A percentile compares a stretch with the other conserved stretches of the same genome.
Conservation (phyloP, 2,888 invertebrate species). For the Incurvaria masculella region DNA sequence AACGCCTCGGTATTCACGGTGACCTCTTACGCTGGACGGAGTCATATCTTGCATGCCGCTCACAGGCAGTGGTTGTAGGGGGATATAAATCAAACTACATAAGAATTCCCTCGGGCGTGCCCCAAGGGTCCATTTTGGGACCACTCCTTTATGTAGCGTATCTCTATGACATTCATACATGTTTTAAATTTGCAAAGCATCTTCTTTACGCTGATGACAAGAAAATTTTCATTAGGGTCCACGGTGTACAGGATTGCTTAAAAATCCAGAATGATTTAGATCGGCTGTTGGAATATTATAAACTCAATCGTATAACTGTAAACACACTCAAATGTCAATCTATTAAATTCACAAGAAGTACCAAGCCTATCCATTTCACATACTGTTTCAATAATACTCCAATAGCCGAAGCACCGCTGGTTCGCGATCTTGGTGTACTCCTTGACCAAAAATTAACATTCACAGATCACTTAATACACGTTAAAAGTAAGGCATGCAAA, state of each 20-base stretch:
- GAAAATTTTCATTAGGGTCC: neutral
- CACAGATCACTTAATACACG: neutral
- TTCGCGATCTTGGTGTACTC: neutral
- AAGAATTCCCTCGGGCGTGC: neutral
- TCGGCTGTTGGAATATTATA: neutral
- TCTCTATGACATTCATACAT: neutral
- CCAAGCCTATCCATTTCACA: neutral
- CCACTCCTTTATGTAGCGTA: neutral
- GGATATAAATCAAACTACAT: neutral
- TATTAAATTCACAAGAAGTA: neutral
- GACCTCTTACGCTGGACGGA: too few relatives aligned
- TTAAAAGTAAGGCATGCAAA: neutral
- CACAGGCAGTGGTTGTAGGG: neutral
- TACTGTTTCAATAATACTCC: neutral
- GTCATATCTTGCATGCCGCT: neutral
- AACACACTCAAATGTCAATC: neutral
- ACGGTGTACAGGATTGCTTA: neutral
- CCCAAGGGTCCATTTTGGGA: neutral
- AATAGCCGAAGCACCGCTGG: neutral
- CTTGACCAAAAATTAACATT: neutral
- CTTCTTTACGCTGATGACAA: slow-evolving; percentile 3
- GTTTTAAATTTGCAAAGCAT: neutral
- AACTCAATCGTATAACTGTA: neutral
- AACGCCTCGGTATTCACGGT: slow-evolving; percentile 1
- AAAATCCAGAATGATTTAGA: neutral